Conservation (phyloP, 2,888 invertebrate genomes). For the Hydriomena furcata region DNA sequence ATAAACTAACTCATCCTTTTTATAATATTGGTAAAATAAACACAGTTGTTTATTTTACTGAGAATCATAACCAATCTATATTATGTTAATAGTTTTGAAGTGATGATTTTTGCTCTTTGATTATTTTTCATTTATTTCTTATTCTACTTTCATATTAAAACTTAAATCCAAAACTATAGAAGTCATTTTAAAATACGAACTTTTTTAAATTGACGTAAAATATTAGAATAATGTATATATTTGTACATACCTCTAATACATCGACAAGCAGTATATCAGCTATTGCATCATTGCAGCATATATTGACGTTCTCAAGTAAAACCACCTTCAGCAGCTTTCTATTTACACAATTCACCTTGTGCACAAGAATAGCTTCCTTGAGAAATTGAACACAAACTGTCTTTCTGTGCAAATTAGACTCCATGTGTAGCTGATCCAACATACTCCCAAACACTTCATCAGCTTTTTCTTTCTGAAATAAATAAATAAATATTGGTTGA, state of each 20-base stretch:
- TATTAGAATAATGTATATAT: not conserved
- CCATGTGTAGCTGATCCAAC: slow-evolving; percentile 58
- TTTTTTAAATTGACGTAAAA: too few relatives aligned
- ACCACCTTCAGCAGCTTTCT: slow-evolving; percentile 55
- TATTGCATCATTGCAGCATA: slow-evolving; percentile 58
- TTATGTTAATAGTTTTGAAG: too few relatives aligned
- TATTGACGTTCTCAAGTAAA: slow-evolving; percentile 61
- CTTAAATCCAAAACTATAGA: too few relatives aligned
- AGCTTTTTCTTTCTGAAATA: slow-evolving; percentile 54
- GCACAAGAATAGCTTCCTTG: slow-evolving; percentile 53
- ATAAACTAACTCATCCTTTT: too few relatives aligned
- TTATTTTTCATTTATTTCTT: too few relatives aligned
- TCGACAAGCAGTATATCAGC: slow-evolving; percentile 56
- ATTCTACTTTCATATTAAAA: too few relatives aligned
- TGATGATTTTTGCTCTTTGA: too few relatives aligned
- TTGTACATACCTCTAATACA: slow-evolving; percentile 67
- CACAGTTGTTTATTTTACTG: too few relatives aligned
- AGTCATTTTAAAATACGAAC: too few relatives aligned
- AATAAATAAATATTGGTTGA: not conserved
- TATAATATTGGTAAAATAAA: too few relatives aligned
- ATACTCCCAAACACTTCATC: slow-evolving; percentile 56
- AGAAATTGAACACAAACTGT: slow-evolving; percentile 54
- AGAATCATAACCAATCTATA: too few relatives aligned
- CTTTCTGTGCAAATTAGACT: slow-evolving; percentile 67
- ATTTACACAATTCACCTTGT: slow-evolving; percentile 60